Evolutionary conservation across 2,113 vertebrate genomes (phyloP).

Genomic region (Thymallus thymallus): DNA sequence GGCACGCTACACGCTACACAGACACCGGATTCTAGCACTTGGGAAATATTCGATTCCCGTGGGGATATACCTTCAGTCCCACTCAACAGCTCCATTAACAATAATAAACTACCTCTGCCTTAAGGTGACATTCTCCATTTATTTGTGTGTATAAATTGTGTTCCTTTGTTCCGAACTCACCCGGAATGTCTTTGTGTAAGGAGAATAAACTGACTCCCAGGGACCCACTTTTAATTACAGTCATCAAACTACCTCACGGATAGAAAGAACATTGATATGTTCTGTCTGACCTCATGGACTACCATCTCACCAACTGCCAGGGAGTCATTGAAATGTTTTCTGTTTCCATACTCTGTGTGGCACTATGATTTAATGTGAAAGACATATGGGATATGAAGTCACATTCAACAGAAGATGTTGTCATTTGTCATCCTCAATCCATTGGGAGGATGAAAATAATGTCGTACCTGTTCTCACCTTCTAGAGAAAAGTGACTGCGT

Average conservation of each 20-base stretch:
- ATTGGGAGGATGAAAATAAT: not conserved
- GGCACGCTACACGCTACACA: constrained; percentile 81
- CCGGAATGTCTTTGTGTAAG: constrained; percentile 81
- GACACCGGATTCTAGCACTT: constrained; percentile 76
- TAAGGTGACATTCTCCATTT: constrained; percentile 93
- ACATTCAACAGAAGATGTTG: not conserved
- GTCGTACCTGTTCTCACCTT: too few relatives aligned
- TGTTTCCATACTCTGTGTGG: constrained; percentile 21
- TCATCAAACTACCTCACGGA: constrained; percentile 75
- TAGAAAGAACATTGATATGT: constrained; percentile 55
- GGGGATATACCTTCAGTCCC: constrained; percentile 81
- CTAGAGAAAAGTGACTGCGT: constrained; percentile 46
- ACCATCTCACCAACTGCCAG: not conserved
- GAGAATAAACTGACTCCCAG: constrained; percentile 82
- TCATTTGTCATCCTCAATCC: not conserved
- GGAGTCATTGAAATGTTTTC: constrained; percentile 1
- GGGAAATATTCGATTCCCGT: constrained; percentile 79
- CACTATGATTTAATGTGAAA: constrained; percentile 8
- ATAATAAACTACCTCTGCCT: constrained; percentile 88
- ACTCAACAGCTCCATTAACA: constrained; percentile 87
- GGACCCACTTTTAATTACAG: constrained; percentile 73
- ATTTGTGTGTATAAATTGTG: constrained; percentile 95
- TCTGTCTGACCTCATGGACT: constrained; percentile 58
- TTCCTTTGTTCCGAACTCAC: constrained; percentile 87
- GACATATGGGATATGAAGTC: constrained; percentile 1